Evolutionary conservation across 2,113 vertebrate genomes (phyloP).

Genomic region (Halcyon malimbica): DNA sequence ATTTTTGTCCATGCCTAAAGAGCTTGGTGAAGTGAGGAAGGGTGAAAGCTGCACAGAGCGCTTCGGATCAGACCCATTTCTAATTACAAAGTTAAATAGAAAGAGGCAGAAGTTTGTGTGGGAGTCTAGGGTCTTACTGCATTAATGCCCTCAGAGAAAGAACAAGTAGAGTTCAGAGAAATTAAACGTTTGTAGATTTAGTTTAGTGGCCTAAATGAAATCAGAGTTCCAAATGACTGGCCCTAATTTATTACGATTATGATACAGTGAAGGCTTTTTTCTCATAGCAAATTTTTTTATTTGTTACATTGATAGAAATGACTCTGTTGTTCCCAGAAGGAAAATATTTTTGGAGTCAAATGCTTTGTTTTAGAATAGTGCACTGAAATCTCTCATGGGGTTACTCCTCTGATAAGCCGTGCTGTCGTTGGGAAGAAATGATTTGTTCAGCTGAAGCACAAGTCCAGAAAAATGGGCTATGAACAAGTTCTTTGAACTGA

Average conservation of each 20-base stretch:
- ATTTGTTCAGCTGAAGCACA: not conserved
- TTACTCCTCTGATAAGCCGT: not conserved
- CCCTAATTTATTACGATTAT: not conserved
- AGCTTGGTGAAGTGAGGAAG: not conserved
- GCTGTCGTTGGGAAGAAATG: not conserved
- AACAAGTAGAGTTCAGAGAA: constrained; percentile 1
- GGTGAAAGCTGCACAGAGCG: not conserved
- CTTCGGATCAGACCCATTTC: not conserved
- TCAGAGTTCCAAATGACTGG: not conserved
- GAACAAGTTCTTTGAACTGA: not conserved
- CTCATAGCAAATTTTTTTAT: constrained; percentile 37
- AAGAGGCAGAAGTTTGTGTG: not conserved
- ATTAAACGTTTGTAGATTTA: constrained; percentile 3
- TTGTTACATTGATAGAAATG: constrained; percentile 7
- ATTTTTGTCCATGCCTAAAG: not conserved
- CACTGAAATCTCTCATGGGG: not conserved
- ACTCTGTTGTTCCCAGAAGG: not conserved
- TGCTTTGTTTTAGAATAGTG: not conserved
- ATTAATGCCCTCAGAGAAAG: not conserved
- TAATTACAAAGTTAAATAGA: not conserved
- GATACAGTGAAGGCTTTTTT: constrained; percentile 10
- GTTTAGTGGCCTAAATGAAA: not conserved
- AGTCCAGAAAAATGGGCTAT: not conserved
- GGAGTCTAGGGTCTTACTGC: not conserved
- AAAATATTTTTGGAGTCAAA: constrained; percentile 1